Percentiles rank a stretch among this genome's conserved stretches.
phyloP scores from a whole-genome alignment of 1,140 invertebrate species.

The Andrena cerasifolii region DNA sequence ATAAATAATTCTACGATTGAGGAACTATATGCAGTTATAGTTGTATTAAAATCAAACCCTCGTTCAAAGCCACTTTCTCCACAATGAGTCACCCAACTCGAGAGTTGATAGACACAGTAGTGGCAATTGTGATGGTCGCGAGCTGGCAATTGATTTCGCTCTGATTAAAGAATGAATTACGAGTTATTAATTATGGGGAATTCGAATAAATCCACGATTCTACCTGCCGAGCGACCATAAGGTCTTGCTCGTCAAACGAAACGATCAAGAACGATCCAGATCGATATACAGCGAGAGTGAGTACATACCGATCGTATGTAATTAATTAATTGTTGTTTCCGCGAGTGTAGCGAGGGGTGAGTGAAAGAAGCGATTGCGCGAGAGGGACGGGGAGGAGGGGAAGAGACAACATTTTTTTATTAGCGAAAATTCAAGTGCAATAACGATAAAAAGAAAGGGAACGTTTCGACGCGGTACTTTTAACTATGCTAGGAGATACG shows the following conservation, averaged over 20 bases:
- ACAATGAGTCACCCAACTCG: no score
- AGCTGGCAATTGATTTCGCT: no score
- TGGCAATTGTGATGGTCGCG: no score
- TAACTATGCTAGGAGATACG: constrained; percentile 71
- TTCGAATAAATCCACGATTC: constrained; percentile 17
- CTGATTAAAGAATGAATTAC: no score
- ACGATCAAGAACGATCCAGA: neutral
- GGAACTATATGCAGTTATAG: no score
- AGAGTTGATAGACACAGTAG: no score
- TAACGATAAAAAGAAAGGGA: constrained; percentile 77
- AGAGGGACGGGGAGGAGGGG: constrained; percentile 7
- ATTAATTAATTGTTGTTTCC: constrained; percentile 10
- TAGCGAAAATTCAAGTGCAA: constrained; percentile 77
- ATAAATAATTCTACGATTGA: no score
- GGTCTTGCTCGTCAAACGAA: neutral
- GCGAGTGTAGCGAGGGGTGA: constrained; percentile 12
- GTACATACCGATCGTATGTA: constrained; percentile 14
- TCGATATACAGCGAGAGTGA: neutral
- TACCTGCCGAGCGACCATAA: neutral
- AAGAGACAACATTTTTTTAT: constrained; percentile 49
- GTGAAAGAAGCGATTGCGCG: constrained; percentile 32
- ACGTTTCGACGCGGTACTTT: constrained; percentile 70
- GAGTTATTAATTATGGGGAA: neutral
- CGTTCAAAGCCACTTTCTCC: no score
- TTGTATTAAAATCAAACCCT: no score